Base-by-base conservation (phyloP, 1,140 invertebrate species). In the Aporrectodea caliginosa region DNA sequence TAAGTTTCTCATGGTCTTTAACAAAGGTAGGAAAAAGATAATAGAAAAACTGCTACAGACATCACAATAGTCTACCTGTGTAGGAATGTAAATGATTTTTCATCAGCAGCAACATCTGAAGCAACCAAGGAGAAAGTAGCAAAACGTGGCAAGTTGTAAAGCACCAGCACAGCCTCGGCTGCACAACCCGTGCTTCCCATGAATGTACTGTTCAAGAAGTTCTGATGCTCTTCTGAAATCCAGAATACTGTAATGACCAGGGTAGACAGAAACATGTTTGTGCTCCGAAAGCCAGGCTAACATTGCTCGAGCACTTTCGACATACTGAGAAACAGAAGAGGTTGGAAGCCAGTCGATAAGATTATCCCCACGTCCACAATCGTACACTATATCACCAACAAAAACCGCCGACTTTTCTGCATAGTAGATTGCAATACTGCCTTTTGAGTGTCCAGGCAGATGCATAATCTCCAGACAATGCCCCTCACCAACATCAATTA, bases 271-370 rank as follows among this genome's bases (percentile, higher is more conserved):
- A n/a, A 27, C 43, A 1, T 75, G 35, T 2, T 34, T 34, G 32
- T 79, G 78, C 2, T 43, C 43, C 12, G 16, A 30, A 6, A 79
- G 32, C 22, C 33, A 79, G 6, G 43, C 34, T 22, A 34, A 27
- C 71, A 79, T 74, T 16, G 1, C 35, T n/a, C 32, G 35, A 32
- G 73, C 73, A 43, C 79, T 80, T n/a, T 33, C 22, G 1, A 70
- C 16, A 77, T 77, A 80, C 22, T 77, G 58, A 27, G 22, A 27
- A 14, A 80, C 69, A 30, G 30, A 80, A 32, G 79, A 80, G 16
- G 73, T 80, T 77, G 79, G 79, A 34, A 80, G 70, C 68, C 73
- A 77, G 74, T 80, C 79, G 2, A 77, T 33, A 16, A 80, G 75
- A 71, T 30, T 27, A 12, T n/a, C n/a, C 1, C 79, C 79, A 77